Percentiles rank a stretch among this genome's conserved stretches.
These are phyloP conservation scores for Vesta saturnalis DNA, from an alignment of 2,888 invertebrate genomes.

Conservation along the genomic window DNA sequence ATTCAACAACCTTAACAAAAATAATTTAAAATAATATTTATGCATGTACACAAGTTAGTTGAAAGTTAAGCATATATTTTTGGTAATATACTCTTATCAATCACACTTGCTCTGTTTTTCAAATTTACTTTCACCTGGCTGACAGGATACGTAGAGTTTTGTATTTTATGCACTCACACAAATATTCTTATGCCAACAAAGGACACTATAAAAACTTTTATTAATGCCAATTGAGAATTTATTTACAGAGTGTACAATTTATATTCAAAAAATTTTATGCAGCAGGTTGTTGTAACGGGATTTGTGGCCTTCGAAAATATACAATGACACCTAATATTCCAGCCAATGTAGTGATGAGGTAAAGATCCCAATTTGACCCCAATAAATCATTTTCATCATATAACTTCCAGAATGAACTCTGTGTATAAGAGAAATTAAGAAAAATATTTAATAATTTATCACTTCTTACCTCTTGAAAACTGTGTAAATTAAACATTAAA, in stretches of 20 bases:
- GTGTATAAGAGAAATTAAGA: conserved; percentile 51
- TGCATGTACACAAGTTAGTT: too few relatives aligned
- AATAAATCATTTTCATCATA: conserved; percentile 77
- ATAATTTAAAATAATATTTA: too few relatives aligned
- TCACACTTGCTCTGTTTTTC: too few relatives aligned
- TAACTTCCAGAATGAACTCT: conserved; percentile 73
- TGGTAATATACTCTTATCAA: too few relatives aligned
- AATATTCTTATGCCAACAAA: too few relatives aligned
- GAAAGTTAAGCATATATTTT: too few relatives aligned
- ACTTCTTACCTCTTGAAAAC: conserved; percentile 74
- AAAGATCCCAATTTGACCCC: conserved; percentile 94
- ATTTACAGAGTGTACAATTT: conserved; percentile 21
- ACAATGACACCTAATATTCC: conserved; percentile 85
- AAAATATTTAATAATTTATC: background rate
- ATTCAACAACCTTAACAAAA: too few relatives aligned
- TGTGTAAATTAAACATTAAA: conserved; percentile 77
- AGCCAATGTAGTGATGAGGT: conserved; percentile 84
- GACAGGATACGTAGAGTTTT: too few relatives aligned
- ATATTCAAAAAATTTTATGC: conserved; percentile 1
- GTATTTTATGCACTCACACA: too few relatives aligned
- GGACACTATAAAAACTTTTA: background rate
- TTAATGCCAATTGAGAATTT: conserved; percentile 23
- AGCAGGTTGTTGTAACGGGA: conserved; percentile 21
- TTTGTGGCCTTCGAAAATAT: conserved; percentile 76
- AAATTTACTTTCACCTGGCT: too few relatives aligned